These are phyloP conservation scores for Hyposmocoma kahamanoa DNA, from an alignment of 1,140 invertebrate species.

Conservation along the genomic window DNA sequence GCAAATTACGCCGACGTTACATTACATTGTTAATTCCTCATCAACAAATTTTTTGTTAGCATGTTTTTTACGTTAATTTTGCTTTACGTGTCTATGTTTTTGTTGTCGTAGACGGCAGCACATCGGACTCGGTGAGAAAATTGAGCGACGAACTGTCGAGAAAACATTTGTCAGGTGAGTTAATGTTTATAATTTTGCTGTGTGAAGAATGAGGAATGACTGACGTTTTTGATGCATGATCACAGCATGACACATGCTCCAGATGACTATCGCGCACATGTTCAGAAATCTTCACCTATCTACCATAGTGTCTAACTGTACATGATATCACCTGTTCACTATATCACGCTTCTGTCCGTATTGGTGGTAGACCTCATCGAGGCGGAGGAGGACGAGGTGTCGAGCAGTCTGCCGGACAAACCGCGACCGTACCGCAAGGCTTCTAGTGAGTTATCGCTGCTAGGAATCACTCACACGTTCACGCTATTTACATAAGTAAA, in stretches of 20 bases:
- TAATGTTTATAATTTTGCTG: constrained; percentile 11
- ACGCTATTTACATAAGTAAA: background rate
- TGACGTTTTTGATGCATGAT: no score
- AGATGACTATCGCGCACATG: no score
- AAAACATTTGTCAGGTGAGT: constrained; percentile 73
- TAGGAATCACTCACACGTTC: background rate
- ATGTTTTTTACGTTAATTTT: constrained; percentile 51
- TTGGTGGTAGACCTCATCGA: constrained; percentile 71
- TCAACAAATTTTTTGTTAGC: constrained; percentile 27
- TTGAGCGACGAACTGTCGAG: constrained; percentile 69
- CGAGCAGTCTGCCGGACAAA: constrained; percentile 60
- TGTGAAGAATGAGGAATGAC: no score
- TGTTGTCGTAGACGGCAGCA: constrained; percentile 68
- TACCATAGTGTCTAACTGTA: constrained; percentile 32
- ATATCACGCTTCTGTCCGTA: constrained; percentile 43
- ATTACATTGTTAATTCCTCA: no score
- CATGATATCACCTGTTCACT: constrained; percentile 46
- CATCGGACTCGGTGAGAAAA: constrained; percentile 62
- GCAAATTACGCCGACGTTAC: no score
- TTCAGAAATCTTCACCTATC: constrained; percentile 16
- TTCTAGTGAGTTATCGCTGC: constrained; percentile 68
- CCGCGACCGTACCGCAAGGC: constrained; percentile 64
- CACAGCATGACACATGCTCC: no score
- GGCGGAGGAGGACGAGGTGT: constrained; percentile 71
- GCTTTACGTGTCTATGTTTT: constrained; percentile 68